phyloP scores from a whole-genome alignment of 2,113 vertebrate species.

The Lasiurus cinereus region DNA sequence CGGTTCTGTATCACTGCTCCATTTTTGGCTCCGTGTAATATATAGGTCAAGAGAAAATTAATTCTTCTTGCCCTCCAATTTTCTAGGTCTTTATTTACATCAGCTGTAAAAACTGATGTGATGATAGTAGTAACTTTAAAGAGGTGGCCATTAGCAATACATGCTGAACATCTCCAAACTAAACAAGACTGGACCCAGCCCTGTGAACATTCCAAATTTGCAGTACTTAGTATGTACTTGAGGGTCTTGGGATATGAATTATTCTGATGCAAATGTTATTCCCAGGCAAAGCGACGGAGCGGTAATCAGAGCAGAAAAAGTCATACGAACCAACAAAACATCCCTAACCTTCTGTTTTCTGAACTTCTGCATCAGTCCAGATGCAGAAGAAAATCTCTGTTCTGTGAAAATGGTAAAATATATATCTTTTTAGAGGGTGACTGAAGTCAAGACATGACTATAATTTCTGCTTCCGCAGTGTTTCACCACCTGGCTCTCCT shows the following conservation, averaged over 20 bases:
- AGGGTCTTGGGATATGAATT: not conserved
- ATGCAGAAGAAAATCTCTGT: slow-evolving; percentile 17
- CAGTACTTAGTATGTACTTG: slow-evolving; percentile 41
- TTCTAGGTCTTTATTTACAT: not conserved
- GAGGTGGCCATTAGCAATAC: not conserved
- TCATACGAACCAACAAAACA: not conserved
- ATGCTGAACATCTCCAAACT: not conserved
- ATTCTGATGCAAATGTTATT: slow-evolving; percentile 3
- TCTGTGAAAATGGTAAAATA: slow-evolving; percentile 45
- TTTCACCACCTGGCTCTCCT: slow-evolving; percentile 15
- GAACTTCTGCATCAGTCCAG: not conserved
- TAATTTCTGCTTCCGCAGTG: not conserved
- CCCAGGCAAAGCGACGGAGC: not conserved
- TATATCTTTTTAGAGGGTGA: not conserved
- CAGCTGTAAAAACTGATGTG: not conserved
- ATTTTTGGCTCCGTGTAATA: not conserved
- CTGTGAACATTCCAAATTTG: not conserved
- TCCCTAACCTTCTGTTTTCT: slow-evolving; percentile 4
- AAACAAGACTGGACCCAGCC: not conserved
- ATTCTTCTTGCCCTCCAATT: not conserved
- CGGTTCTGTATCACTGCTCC: not conserved
- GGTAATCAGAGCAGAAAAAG: not conserved
- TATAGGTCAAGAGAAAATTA: not conserved
- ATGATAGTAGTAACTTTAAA: not conserved
- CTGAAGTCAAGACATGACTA: slow-evolving; percentile 41